A percentile compares a stretch with the other conserved stretches of the same genome.
These are phyloP conservation scores for Drosophila aldrichi DNA, from an alignment of 2,888 invertebrate species.

Conservation along the genomic window DNA sequence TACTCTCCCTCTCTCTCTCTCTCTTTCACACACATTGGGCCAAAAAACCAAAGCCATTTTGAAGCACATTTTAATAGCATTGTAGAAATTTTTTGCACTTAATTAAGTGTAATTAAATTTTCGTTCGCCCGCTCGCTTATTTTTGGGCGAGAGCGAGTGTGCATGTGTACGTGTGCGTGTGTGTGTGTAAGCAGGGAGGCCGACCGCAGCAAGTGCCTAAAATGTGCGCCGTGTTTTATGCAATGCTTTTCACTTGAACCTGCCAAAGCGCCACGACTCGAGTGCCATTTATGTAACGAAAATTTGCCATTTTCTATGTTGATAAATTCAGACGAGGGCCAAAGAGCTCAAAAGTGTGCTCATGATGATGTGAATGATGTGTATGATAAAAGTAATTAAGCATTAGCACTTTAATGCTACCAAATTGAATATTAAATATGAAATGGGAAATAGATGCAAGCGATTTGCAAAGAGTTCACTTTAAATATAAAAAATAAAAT, in stretches of 20 bases:
- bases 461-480: background rate
- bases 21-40: conserved; percentile 9
- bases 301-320: conserved; percentile 40
- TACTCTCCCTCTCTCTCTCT: background rate
- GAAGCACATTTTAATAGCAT: conserved; percentile 78
- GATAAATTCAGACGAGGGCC: conserved; percentile 11
- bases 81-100: conserved; percentile 80
- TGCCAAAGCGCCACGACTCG: conserved; percentile 51
- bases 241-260: conserved; percentile 64
- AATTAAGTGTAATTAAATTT: conserved; percentile 80
- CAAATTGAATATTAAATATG: background rate
- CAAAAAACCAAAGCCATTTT: conserved; percentile 69
- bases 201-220: conserved; percentile 54
- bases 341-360: background rate
- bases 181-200: conserved; percentile 6
- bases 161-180: conserved; percentile 4
- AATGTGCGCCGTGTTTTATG: conserved; percentile 65
- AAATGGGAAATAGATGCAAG: background rate
- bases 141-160: conserved; percentile 41
- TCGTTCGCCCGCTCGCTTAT: conserved; percentile 65
- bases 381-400: background rate
- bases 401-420: background rate
- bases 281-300: conserved; percentile 57
- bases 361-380: conserved; percentile 11
- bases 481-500: too few species aligned